Conservation (phyloP, 2,113 vertebrate genomes). For the Perccottus glenii region DNA sequence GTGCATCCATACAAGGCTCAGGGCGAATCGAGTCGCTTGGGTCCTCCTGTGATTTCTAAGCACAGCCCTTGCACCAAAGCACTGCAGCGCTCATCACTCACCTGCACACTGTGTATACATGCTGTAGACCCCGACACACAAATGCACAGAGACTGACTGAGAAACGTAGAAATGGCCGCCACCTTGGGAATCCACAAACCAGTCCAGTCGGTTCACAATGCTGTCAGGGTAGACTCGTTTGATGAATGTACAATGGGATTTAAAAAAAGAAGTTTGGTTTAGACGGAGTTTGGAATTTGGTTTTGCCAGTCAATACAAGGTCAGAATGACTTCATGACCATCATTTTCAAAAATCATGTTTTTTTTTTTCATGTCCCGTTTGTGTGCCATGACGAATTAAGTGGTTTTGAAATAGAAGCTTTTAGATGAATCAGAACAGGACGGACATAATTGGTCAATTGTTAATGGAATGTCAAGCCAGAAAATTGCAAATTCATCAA, state of each 20-base stretch:
- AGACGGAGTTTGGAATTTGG: neutral
- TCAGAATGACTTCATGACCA: too few species aligned
- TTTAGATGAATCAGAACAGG: too few species aligned
- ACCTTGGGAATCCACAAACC: neutral
- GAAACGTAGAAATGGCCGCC: neutral
- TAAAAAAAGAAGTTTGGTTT: neutral
- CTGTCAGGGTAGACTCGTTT: neutral
- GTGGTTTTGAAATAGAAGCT: too few species aligned
- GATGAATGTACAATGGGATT: neutral
- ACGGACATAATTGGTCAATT: too few species aligned
- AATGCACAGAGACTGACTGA: neutral
- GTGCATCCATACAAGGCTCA: slow-evolving; percentile 42
- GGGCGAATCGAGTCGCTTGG: slow-evolving; percentile 44
- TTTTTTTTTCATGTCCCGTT: too few species aligned
- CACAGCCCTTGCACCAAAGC: slow-evolving; percentile 56
- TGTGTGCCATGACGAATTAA: too few species aligned
- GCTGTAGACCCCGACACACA: neutral
- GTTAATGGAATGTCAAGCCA: too few species aligned
- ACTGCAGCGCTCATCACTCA: slow-evolving; percentile 70
- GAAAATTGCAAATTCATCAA: too few species aligned
- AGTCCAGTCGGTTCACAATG: neutral
- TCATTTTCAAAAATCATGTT: too few species aligned
- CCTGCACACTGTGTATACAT: neutral
- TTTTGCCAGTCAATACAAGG: neutral
- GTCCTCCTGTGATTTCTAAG: slow-evolving; percentile 61